Evolutionary conservation across 2,113 vertebrate genomes (phyloP), one percentile per base, ranked within the genome.

Genomic region (Stictonetta naevosa): DNA sequence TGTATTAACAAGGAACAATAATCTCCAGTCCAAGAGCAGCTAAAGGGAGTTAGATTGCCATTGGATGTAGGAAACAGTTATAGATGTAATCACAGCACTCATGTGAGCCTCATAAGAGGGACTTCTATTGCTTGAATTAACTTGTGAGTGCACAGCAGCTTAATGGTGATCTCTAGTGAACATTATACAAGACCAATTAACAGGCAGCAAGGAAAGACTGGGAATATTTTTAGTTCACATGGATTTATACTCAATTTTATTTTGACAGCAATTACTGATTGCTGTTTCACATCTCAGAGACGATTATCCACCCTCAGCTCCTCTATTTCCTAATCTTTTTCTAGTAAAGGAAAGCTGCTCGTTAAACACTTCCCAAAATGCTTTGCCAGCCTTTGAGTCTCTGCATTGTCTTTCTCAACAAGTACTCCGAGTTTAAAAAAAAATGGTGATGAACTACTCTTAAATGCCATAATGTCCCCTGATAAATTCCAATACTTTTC

Each of bases 1-100:
- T 60, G 62, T 71, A 46, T 95, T 68, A 85, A 93, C 81, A 95
- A 26, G 12, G 60, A 78, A 42, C 18, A 91, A 88, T 84, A 48
- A 76, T 83, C 71, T 92, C 42, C 29, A 92, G 48, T 68, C 21
- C 44, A 89, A 93, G 74, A 64, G 3, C 21, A 90, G 33, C 14
- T 71, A 52, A 68, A 88, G 40, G 11, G 40, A 73, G 60, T 46
- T 85, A 53, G 31, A 90, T 13, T 88, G 90, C 77, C 44, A 89
- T 4, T 31, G 17, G 29, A 6, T 92, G 50, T 68, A 72, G 56
- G 46, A 90, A 86, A 50, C 25, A 80, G 36, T 48, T 36, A 86
- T 12, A 80, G 36, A 56, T 26, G 22, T 5, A 13, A 55, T 72
- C 15, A 31, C 4, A 25, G 25, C 42, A 88, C 38, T 31, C 73